These are phyloP conservation scores for Diachrysia chrysitis DNA, from an alignment of 2,888 invertebrate genomes.

Conservation along the genomic window DNA sequence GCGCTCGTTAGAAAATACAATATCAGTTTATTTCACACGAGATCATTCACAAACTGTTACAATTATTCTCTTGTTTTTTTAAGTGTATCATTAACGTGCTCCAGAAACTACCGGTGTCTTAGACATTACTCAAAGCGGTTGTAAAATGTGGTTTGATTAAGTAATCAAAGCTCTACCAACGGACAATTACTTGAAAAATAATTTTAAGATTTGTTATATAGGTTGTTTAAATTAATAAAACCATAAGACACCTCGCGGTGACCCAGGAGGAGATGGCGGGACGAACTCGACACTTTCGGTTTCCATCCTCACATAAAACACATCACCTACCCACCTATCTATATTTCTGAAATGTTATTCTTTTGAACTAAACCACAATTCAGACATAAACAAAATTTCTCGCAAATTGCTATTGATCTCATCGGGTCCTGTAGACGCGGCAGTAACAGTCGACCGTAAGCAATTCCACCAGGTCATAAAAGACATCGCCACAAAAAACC, in stretches of 20 bases:
- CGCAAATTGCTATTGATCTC: constrained; percentile 31
- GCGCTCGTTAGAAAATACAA: constrained; percentile 38
- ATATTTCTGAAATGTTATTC: too few species aligned
- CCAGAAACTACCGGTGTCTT: background rate
- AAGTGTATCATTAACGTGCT: constrained; percentile 7
- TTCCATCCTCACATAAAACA: too few species aligned
- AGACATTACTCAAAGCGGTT: background rate
- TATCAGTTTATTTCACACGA: constrained; percentile 23
- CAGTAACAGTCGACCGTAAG: constrained; percentile 36
- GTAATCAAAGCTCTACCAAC: constrained; percentile 12
- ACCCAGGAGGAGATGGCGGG: too few species aligned
- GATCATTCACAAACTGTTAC: constrained; percentile 32
- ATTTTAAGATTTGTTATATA: constrained; percentile 3
- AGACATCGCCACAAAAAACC: constrained; percentile 30
- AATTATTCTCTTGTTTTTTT: constrained; percentile 24
- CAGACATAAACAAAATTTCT: background rate
- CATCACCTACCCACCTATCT: too few species aligned
- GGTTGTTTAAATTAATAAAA: background rate
- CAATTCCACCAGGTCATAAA: constrained; percentile 33
- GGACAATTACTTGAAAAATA: constrained; percentile 16
- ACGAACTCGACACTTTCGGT: too few species aligned
- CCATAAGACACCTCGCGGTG: too few species aligned
- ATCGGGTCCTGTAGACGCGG: constrained; percentile 29
- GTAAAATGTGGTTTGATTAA: background rate
- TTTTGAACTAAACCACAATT: background rate